phyloP scores from a whole-genome alignment of 2,888 invertebrate genomes.

The Ypsolopha sequella region DNA sequence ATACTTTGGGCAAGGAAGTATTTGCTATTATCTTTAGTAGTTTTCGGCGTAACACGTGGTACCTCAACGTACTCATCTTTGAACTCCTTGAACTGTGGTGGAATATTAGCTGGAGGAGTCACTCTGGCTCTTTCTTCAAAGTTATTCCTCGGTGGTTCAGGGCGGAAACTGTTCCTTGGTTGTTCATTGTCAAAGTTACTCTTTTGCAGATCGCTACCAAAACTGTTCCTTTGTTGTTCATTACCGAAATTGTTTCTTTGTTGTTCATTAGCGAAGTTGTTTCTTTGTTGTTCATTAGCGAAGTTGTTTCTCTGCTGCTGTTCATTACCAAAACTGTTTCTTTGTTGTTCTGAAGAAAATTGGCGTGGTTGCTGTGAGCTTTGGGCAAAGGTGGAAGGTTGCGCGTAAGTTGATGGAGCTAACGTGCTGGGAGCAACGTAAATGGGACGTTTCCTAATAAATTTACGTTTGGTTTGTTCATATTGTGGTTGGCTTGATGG shows the following conservation, averaged over 20 bases:
- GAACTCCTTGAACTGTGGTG: slow-evolving; percentile 49
- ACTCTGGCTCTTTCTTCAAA: slow-evolving; percentile 26
- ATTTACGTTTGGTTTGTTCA: slow-evolving; percentile 45
- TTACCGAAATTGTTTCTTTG: slow-evolving; percentile 13
- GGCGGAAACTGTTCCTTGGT: slow-evolving; percentile 7
- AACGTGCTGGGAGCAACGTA: slow-evolving; percentile 27
- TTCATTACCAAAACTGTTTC: not conserved
- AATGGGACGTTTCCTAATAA: slow-evolving; percentile 52
- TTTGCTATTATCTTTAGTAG: slow-evolving; percentile 17
- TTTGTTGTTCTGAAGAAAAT: not conserved
- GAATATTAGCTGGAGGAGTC: slow-evolving; percentile 31
- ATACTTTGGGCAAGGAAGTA: slow-evolving; percentile 27
- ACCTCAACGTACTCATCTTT: slow-evolving; percentile 63
- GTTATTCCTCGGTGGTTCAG: slow-evolving; percentile 15
- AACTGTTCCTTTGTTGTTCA: not conserved
- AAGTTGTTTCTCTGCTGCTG: slow-evolving; percentile 10
- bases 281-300: slow-evolving; percentile 10
- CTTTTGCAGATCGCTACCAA: slow-evolving; percentile 17
- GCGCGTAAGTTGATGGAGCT: slow-evolving; percentile 32
- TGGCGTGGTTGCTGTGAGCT: not conserved
- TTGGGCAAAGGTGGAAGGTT: slow-evolving; percentile 27
- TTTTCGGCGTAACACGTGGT: slow-evolving; percentile 51
- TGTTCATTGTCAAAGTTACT: not conserved
- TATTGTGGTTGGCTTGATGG: slow-evolving; percentile 27
- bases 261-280: slow-evolving; percentile 14